phyloP scores from a whole-genome alignment of 2,113 vertebrate species.

The Oreochromis tanganicae region DNA sequence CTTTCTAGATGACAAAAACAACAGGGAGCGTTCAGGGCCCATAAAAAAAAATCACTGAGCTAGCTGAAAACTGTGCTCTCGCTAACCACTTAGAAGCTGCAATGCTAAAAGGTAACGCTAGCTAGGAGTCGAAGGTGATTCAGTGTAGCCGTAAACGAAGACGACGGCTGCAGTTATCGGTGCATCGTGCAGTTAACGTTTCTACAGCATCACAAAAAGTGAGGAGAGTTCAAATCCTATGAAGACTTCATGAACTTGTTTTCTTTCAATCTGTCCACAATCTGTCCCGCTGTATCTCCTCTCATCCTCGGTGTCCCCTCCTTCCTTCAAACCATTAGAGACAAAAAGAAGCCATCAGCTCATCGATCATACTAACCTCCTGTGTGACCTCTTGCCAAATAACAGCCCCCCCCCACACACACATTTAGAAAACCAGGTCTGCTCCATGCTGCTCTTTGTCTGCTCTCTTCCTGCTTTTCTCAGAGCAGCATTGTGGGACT shows the following conservation, averaged over 20 bases:
- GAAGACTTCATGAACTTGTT: background rate
- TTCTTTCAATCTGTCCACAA: background rate
- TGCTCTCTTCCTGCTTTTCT: constrained; percentile 65
- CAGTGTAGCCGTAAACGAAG: background rate
- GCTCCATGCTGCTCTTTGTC: constrained; percentile 51
- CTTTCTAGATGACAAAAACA: background rate
- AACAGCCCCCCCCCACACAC: background rate
- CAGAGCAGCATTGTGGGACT: constrained; percentile 58
- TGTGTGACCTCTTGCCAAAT: constrained; percentile 17
- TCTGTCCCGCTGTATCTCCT: background rate
- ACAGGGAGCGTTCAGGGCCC: background rate
- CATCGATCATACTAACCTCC: constrained; percentile 37
- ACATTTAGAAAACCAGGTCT: constrained; percentile 16
- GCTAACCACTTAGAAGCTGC: background rate
- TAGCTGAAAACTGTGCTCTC: background rate
- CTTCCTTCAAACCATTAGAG: background rate
- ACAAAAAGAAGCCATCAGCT: constrained; percentile 10
- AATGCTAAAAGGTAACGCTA: background rate
- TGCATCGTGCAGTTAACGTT: background rate
- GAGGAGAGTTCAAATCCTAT: background rate
- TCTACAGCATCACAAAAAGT: background rate
- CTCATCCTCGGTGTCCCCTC: background rate
- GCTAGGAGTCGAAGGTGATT: background rate
- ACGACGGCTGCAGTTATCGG: background rate
- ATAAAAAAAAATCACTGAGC: background rate